Evolutionary conservation across 2,113 vertebrate genomes (phyloP), one percentile per base, ranked within the genome.

Genomic region (Pipra filicauda): DNA sequence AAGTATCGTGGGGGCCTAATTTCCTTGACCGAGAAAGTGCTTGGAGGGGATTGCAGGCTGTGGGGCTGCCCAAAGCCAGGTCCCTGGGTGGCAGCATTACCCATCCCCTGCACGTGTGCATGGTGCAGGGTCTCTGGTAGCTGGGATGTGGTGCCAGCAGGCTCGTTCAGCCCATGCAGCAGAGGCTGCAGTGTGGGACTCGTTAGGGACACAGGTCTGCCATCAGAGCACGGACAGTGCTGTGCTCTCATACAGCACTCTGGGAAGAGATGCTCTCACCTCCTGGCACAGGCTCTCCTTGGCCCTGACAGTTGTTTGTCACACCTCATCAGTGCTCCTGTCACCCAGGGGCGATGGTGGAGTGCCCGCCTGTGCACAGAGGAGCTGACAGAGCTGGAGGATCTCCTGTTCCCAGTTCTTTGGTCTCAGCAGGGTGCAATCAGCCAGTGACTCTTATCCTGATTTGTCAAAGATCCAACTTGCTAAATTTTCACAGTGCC

Each of bases 391-490:
- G 43, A 17, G 35, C 0, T 0, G 6, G 55, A 91, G 73, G 51
- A 48, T 78, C 39, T 46, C 64, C 70, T 71, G 23, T 26, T 91
- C 22, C 75, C 55, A n/a, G 20, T 73, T 69, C 71, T 51, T 92
- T 4, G 0, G 13, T 58, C 62, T 67, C 69, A 39, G 69, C 76
- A 55, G 14, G 18, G 27, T 12, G 43, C 0, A 0, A 55, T 43
- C 58, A 93, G 88, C 57, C 48, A 21, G 43, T 39, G 61, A 30
- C 35, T 61, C 39, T 71, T 61, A 16, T 39, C 26, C 51, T 35
- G 15, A 24, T 66, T 54, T 78, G 48, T 57, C 41, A 33, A 22
- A 27, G 78, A 52, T 4, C 65, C 62, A 85, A 12, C 39, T 55
- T 46, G 28, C 20, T 81, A 4, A 15, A 35, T 46, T 39, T 54